These are phyloP conservation scores for Phengaris alcon DNA, from an alignment of 2,888 invertebrate species.

Conservation along the genomic window DNA sequence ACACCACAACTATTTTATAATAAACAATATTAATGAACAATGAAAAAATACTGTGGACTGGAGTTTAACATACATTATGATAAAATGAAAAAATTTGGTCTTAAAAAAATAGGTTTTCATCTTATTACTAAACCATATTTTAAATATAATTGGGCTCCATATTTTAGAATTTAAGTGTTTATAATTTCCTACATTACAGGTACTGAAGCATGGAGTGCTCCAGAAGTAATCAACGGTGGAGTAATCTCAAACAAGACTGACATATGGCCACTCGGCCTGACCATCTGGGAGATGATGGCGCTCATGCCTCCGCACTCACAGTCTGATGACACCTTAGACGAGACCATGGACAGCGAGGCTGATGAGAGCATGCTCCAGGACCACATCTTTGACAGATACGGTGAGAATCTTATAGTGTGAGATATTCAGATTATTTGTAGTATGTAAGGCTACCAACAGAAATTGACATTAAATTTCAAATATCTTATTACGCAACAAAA, in stretches of 20 bases:
- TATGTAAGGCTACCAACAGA: no score
- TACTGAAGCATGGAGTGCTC: slow-evolving; percentile 88
- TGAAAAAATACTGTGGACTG: no score
- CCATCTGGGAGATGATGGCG: slow-evolving; percentile 90
- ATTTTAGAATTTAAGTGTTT: not conserved
- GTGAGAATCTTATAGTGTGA: slow-evolving; percentile 42
- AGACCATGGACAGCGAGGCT: slow-evolving; percentile 45
- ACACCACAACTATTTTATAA: no score
- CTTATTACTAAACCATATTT: no score
- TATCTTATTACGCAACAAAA: no score
- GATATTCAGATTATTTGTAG: no score
- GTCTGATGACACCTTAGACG: slow-evolving; percentile 49
- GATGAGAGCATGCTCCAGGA: slow-evolving; percentile 47
- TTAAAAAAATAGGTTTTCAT: no score
- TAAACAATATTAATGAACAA: no score
- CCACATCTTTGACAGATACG: slow-evolving; percentile 58
- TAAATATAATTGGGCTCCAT: no score
- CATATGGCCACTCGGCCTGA: slow-evolving; percentile 88
- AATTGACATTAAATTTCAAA: no score
- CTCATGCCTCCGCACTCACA: slow-evolving; percentile 83
- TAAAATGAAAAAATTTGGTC: no score
- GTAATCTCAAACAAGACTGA: slow-evolving; percentile 85
- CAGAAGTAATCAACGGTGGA: slow-evolving; percentile 83
- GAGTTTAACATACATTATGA: no score
- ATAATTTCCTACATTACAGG: slow-evolving; percentile 62